Evolutionary conservation across 35 echinoderm and acorn worm genomes (phyloP).

Genomic region (Nesometra sesokonis): DNA sequence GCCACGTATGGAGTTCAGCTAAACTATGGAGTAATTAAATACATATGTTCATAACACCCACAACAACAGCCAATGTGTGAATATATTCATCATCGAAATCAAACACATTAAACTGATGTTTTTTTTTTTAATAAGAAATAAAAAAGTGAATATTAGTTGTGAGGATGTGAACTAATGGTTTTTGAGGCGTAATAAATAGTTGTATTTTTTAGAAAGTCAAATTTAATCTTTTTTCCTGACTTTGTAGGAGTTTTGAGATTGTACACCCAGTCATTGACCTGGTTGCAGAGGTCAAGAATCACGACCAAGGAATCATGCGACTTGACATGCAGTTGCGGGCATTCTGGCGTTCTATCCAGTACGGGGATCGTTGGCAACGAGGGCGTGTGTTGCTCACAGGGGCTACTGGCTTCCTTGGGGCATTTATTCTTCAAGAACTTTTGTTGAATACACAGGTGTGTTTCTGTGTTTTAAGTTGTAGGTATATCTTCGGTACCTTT

Average conservation of each 20-base stretch:
- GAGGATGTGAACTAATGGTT: no score
- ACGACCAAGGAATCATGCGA: conserved; percentile 24
- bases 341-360: conserved; percentile 47
- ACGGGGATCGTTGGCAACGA: conserved; percentile 29
- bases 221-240: not conserved
- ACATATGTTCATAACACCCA: no score
- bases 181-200: no score
- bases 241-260: not conserved
- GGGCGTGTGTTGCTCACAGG: conserved; percentile 42
- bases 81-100: no score
- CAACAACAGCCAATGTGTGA: no score
- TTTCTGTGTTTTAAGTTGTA: not conserved
- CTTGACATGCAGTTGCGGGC: conserved; percentile 53
- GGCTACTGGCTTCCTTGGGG: conserved; percentile 41
- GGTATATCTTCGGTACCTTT: no score
- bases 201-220: no score
- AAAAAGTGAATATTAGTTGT: no score
- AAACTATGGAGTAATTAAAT: no score
- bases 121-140: no score
- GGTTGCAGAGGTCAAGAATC: conserved; percentile 15
- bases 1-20: no score
- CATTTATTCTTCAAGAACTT: conserved; percentile 19
- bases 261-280: conserved; percentile 1
- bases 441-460: conserved; percentile 21
- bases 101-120: no score